These are phyloP conservation scores for Gallinago stenura DNA, from an alignment of 2,797 vertebrate genomes.

Conservation along the genomic window DNA sequence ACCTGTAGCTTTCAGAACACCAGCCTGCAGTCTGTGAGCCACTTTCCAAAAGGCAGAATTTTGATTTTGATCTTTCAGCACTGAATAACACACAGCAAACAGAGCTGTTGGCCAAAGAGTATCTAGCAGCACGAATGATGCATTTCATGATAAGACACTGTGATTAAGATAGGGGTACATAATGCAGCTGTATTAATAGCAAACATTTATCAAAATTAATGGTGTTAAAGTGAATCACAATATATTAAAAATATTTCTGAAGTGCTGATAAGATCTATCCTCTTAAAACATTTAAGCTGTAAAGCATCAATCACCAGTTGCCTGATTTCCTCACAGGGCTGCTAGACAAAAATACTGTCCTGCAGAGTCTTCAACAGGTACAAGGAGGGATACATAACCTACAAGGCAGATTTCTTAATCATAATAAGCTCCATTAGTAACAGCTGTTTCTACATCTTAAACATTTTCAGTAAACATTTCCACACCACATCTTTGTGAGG, in stretches of 20 bases:
- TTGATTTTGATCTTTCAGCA: constrained; percentile 47
- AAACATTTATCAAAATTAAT: constrained; percentile 70
- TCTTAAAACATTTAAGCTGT: constrained; percentile 59
- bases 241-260: neutral
- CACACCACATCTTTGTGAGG: neutral
- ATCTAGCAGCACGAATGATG: constrained; percentile 51
- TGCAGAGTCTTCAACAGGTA: neutral
- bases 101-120: constrained; percentile 42
- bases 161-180: constrained; percentile 66
- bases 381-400: neutral
- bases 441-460: neutral
- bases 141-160: neutral
- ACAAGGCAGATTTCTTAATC: neutral
- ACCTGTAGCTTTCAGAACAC: neutral
- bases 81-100: constrained; percentile 36
- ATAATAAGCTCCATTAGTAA: neutral
- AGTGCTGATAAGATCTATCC: constrained; percentile 35
- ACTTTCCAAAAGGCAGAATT: neutral
- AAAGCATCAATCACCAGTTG: constrained; percentile 43
- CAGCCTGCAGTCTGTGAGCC: neutral
- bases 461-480: neutral
- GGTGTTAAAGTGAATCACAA: neutral
- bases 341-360: neutral
- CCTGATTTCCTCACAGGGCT: constrained; percentile 21
- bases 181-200: constrained; percentile 59